phyloP scores from a whole-genome alignment of 1,140 invertebrate genomes.

The Orchestia grillus region DNA sequence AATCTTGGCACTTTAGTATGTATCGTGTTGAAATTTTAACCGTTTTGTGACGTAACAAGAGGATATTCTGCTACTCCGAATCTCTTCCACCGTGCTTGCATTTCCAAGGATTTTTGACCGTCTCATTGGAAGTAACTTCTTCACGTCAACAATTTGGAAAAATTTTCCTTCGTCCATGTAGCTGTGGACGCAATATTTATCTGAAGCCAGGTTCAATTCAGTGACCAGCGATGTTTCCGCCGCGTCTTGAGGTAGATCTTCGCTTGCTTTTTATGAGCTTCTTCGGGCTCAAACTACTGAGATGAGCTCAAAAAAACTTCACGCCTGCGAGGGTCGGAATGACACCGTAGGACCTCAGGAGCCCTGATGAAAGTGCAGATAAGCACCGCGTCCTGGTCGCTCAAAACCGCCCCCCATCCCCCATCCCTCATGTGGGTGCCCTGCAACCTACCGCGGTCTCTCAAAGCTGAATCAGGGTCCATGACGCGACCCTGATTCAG shows the following conservation, averaged over 20 bases:
- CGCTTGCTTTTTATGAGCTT: not conserved
- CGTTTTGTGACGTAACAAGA: not conserved
- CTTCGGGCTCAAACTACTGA: not conserved
- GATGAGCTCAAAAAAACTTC: slow-evolving; percentile 3
- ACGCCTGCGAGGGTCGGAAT: slow-evolving; percentile 21
- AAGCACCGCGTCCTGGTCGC: not conserved
- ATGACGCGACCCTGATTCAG: not conserved
- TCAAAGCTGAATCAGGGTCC: not conserved
- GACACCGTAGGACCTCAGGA: slow-evolving; percentile 33
- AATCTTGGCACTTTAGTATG: not conserved
- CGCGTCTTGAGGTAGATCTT: not conserved
- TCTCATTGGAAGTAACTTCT: not conserved
- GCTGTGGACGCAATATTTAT: not conserved
- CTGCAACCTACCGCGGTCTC: not conserved
- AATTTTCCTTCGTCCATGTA: not conserved
- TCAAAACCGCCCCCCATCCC: not conserved
- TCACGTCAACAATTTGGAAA: not conserved
- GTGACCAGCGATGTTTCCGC: not conserved
- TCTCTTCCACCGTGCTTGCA: not conserved
- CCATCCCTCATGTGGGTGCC: not conserved
- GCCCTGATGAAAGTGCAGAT: slow-evolving; percentile 27
- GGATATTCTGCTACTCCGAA: not conserved
- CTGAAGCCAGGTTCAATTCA: not conserved
- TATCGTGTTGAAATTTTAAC: not conserved
- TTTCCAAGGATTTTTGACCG: not conserved